Base-by-base conservation (phyloP, 1,140 invertebrate genomes). In the Drosophila watanabei region DNA sequence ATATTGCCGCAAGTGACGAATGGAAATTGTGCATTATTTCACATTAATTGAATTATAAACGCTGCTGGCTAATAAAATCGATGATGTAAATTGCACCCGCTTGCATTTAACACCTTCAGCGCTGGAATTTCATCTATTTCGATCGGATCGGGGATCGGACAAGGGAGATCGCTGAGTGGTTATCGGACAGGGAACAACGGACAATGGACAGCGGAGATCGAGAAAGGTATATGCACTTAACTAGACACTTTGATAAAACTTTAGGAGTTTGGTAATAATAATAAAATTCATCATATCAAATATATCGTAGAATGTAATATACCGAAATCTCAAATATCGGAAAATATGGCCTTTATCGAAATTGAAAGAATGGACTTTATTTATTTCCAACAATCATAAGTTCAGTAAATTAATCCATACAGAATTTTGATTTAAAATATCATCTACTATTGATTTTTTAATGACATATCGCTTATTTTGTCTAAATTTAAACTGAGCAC, bases 31-130 rank as follows among this genome's bases (percentile, higher is more conserved):
- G 56, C 56, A 79, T 79, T 64, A 79, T 79, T 80, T 75, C 66
- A 71, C 64, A 82, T 90, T 90, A 90, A 90, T 90, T 90, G 82
- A 90, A 90, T 90, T 90, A 86, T 90, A 90, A 90, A 80, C 76
- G 86, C 75, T 82, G 56, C 39, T 58, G 69, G 86, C 86, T 90
- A 90, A 90, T 90, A 90, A 90, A 90, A 90, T 85, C 86, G 86
- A 90, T 90, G 86, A 90, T 90, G 86, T 90, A 86, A 90, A 90
- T 90, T 77, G 70, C 64, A 77, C 79, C 85, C 79, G 79, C 62
- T 79, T 86, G 79, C 86, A 90, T 86, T 90, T 90, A 90, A 86
- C 86, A 90, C 86, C 86, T 90, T 90, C 45, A 14, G 49, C 69
- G 68, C 49, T 86, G 86, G 86, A 90, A 90, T 90, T 90, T 82